Evolutionary conservation across 2,888 invertebrate species (phyloP).

Genomic region (Harmothoe impar): DNA sequence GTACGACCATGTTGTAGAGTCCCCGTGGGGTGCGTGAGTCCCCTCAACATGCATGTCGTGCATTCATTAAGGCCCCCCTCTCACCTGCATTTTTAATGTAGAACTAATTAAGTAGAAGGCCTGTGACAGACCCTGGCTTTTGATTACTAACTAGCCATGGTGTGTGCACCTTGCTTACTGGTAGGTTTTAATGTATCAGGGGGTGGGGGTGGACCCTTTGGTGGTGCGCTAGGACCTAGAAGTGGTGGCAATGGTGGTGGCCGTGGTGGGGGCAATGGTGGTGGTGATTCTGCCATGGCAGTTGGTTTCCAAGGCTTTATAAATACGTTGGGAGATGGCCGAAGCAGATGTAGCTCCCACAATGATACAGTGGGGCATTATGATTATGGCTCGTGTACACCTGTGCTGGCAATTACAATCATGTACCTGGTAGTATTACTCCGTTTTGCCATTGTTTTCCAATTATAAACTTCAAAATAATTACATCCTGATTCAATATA

Average conservation of each 20-base stretch:
- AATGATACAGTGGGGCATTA: background rate
- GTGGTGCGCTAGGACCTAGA: background rate
- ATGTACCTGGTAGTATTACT: no score
- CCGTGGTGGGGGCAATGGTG: background rate
- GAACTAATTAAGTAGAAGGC: constrained; percentile 13
- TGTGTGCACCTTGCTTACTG: constrained; percentile 14
- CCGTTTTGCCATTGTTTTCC: no score
- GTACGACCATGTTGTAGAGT: background rate
- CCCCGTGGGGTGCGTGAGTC: background rate
- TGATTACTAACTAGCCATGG: constrained; percentile 37
- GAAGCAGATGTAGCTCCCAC: background rate
- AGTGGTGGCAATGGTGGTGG: constrained; percentile 9
- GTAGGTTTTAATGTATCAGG: background rate
- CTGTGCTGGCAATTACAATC: background rate
- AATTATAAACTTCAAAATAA: no score
- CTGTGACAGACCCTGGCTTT: background rate
- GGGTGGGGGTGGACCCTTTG: no score
- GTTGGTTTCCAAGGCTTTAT: background rate
- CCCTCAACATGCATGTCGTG: constrained; percentile 1
- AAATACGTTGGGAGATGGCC: background rate
- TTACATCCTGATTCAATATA: no score
- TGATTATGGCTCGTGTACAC: background rate
- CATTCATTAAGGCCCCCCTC: constrained; percentile 3
- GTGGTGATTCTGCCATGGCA: background rate
- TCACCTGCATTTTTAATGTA: background rate